Conservation (phyloP, 1,140 invertebrate species). For the Chelonus insularis region DNA sequence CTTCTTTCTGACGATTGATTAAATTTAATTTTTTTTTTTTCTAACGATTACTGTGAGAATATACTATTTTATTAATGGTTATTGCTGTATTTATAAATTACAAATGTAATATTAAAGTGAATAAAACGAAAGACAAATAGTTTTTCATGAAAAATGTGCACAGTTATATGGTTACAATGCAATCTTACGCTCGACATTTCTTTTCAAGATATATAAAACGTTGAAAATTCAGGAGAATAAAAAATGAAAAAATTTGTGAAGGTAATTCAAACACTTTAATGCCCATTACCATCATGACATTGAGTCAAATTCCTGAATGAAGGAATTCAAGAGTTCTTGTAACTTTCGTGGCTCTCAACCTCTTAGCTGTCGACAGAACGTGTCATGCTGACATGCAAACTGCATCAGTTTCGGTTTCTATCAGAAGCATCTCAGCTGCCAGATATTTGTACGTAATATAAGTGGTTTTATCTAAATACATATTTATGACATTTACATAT, state of each 20-base stretch:
- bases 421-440: neutral
- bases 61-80: no score
- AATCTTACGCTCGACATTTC: neutral
- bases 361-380: neutral
- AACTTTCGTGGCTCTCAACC: constrained; percentile 5
- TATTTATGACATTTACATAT: constrained; percentile 6
- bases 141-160: no score
- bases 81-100: no score
- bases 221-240: constrained; percentile 1
- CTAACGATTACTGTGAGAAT: neutral
- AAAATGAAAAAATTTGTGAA: constrained; percentile 10
- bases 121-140: no score
- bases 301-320: constrained; percentile 17
- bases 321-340: constrained; percentile 5
- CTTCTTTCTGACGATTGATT: constrained; percentile 17
- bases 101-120: no score
- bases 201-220: neutral
- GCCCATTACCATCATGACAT: constrained; percentile 18
- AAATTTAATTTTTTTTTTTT: neutral
- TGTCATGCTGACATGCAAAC: constrained; percentile 21
- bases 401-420: constrained; percentile 22
- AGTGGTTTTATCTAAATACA: neutral
- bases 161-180: neutral
- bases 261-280: constrained; percentile 23
- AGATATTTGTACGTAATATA: constrained; percentile 1